Evolutionary conservation across 2,797 vertebrate genomes (phyloP).

Genomic region (Salarias fasciatus): DNA sequence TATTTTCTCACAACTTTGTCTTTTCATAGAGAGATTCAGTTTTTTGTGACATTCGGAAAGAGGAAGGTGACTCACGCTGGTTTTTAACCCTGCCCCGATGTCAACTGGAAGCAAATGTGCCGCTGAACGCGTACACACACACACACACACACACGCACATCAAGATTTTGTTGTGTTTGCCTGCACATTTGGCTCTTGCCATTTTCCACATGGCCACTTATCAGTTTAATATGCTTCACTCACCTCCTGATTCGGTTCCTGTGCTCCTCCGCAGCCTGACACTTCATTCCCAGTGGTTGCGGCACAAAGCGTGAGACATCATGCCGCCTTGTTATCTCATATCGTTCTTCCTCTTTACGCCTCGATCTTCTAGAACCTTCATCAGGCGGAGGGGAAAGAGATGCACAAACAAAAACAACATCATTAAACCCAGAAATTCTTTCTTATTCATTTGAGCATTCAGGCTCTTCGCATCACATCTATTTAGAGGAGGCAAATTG

Average conservation of each 20-base stretch:
- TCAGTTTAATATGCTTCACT: constrained; percentile 60
- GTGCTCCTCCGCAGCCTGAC: constrained; percentile 41
- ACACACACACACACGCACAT: constrained; percentile 2
- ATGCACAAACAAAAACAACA: constrained; percentile 70
- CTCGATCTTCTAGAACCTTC: constrained; percentile 66
- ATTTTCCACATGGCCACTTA: constrained; percentile 58
- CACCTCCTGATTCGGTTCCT: constrained; percentile 51
- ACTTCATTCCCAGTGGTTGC: constrained; percentile 51
- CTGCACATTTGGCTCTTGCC: constrained; percentile 5
- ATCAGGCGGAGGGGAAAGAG: constrained; percentile 48
- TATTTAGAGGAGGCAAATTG: constrained; percentile 78
- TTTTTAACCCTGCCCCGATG: too few species aligned
- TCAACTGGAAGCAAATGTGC: background rate
- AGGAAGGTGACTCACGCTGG: too few species aligned
- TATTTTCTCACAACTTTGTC: too few species aligned
- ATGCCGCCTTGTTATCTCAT: constrained; percentile 53
- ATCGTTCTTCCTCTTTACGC: constrained; percentile 61
- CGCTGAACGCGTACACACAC: background rate
- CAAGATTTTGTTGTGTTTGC: constrained; percentile 25
- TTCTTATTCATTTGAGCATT: constrained; percentile 71
- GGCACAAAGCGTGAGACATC: constrained; percentile 30
- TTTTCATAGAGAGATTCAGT: too few species aligned
- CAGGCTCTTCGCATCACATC: constrained; percentile 71
- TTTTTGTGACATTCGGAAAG: too few species aligned
- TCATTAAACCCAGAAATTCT: constrained; percentile 73